Base-by-base conservation (phyloP, 2,888 invertebrate genomes). In the Bellardia bayeri region DNA sequence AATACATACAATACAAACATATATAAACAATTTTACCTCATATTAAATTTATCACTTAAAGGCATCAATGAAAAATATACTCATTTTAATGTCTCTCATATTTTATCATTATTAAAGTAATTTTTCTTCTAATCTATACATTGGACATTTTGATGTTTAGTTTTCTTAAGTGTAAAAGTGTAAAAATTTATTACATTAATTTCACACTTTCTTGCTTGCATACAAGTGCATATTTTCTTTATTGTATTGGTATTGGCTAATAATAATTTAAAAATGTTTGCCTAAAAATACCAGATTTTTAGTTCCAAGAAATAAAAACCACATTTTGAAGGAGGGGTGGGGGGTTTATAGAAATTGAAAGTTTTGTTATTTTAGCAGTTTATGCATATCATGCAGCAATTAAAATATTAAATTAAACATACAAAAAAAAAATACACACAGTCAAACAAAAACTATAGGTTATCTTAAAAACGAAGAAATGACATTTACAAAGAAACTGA, bases 321-420 rank as follows among this genome's bases (percentile, higher is more conserved):
- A 37, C 51, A 40, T 54, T 63, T 82, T 69, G 54, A n/a, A 33
- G 14, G 40, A 42, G 30, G 63, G 33, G 49, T 11, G 45, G 13
- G 40, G 63, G 40, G 54, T 6, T 49, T 40, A 72, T 74, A 71
- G 74, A 82, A 86, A 82, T 79, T 51, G 79, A 82, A 79, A 86
- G 82, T 86, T 64, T 82, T 56, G 42, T 61, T 68, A 51, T 58
- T 66, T 82, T 63, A 45, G 14, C 61, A 68, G 66, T 86, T 86
- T 82, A 78, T 82, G 78, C 78, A 79, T 82, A 86, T 86, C 86
- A 86, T 79, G 79, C 64, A 64, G 82, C 74, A 82, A 86, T 86
- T 86, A 80, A 86, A 86, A 82, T 79, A 79, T 79, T 68, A 79
- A 74, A 78, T 45, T 74, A 80, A 63, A 69, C 54, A 56, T 56